Conservation (phyloP, 2,113 vertebrate genomes). For the Tupaia chinensis region DNA sequence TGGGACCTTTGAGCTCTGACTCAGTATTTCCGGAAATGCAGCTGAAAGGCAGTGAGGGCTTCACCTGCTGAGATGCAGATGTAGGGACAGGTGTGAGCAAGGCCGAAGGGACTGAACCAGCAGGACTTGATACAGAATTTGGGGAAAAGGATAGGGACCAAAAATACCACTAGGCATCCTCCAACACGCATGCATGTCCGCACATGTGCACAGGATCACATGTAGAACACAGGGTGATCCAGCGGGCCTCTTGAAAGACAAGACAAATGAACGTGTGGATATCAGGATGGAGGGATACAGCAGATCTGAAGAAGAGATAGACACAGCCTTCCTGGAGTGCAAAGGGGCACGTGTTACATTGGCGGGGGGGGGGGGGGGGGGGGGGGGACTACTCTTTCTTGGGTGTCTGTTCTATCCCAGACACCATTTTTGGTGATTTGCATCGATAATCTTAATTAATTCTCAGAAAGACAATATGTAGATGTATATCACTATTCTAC, state of each 20-base stretch:
- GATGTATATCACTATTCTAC: not conserved
- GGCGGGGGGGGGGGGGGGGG: too few species aligned
- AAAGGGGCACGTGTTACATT: not conserved
- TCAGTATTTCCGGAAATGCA: not conserved
- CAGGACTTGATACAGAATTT: not conserved
- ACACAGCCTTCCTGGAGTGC: too few species aligned
- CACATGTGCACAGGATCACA: not conserved
- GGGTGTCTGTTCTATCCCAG: not conserved
- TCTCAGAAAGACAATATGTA: not conserved
- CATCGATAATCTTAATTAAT: not conserved
- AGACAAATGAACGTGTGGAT: not conserved
- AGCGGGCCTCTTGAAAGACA: not conserved
- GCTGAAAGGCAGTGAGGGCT: not conserved
- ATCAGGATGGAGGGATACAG: not conserved
- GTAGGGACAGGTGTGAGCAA: not conserved
- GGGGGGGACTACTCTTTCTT: not conserved
- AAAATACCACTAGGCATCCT: not conserved
- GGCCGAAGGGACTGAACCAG: not conserved
- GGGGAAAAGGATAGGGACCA: not conserved
- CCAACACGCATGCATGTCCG: not conserved
- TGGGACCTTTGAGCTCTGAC: not conserved
- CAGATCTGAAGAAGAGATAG: not conserved
- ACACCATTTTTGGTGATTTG: not conserved
- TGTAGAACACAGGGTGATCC: not conserved
- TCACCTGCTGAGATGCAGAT: not conserved